Evolutionary conservation across 2,113 vertebrate species (phyloP).

Genomic region (Laterallus jamaicensis): DNA sequence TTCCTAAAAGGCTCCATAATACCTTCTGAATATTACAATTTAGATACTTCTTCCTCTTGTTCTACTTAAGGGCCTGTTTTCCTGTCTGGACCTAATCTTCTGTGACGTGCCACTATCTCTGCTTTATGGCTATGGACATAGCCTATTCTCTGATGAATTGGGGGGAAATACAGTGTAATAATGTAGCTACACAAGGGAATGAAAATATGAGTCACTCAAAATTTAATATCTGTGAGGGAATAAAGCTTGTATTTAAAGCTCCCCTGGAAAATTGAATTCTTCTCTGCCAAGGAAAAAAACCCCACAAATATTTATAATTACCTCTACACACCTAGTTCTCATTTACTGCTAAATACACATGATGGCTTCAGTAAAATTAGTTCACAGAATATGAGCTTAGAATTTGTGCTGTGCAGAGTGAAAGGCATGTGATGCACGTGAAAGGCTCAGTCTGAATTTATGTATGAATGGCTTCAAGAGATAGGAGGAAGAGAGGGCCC

Average conservation of each 20-base stretch:
- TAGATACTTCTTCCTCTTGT: background rate
- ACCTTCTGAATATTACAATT: background rate
- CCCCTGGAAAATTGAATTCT: background rate
- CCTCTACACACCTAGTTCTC: background rate
- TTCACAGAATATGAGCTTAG: background rate
- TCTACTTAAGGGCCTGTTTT: background rate
- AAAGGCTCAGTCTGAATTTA: background rate
- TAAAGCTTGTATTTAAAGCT: slow-evolving; percentile 7
- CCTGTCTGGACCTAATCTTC: slow-evolving; percentile 22
- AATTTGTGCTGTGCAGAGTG: background rate
- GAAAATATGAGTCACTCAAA: slow-evolving; percentile 35
- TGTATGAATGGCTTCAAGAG: background rate
- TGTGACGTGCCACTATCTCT: background rate
- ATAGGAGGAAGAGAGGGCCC: background rate
- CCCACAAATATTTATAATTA: slow-evolving; percentile 34
- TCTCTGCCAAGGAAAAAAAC: background rate
- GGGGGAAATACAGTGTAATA: slow-evolving; percentile 8
- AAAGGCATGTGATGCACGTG: background rate
- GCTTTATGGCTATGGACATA: background rate
- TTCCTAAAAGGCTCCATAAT: background rate
- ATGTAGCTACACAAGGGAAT: background rate
- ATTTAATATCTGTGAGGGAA: background rate
- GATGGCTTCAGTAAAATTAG: background rate
- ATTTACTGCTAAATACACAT: background rate
- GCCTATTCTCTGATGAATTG: slow-evolving; percentile 18